A percentile compares a stretch with the other conserved stretches of the same genome.
These are phyloP conservation scores for Apodemus agrarius DNA, from an alignment of 2,797 vertebrate genomes.

Conservation along the genomic window DNA sequence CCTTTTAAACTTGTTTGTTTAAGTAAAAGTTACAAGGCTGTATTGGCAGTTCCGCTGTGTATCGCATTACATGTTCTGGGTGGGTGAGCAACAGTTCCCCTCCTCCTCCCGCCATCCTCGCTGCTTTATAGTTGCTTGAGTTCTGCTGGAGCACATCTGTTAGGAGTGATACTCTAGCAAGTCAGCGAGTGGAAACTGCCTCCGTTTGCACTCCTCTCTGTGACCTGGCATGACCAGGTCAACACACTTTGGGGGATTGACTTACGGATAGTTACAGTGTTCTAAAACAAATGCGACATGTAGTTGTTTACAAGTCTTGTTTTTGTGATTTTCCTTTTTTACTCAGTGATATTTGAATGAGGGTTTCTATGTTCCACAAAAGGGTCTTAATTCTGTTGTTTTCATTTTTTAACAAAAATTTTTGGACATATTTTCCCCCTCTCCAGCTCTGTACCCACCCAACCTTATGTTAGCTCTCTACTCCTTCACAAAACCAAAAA, in stretches of 20 bases:
- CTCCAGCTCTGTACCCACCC: neutral
- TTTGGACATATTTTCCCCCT: neutral
- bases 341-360: neutral
- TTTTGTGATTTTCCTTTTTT: slow-evolving; percentile 35
- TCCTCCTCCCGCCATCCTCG: neutral
- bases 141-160: neutral
- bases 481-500: neutral
- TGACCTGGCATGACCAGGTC: neutral
- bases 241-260: neutral
- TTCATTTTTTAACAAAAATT: slow-evolving; percentile 24
- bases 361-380: neutral
- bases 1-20: neutral
- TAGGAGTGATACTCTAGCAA: neutral
- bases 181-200: neutral
- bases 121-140: neutral
- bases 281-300: neutral
- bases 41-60: neutral
- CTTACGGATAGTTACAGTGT: neutral
- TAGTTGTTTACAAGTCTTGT: neutral
- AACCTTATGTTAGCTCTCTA: neutral
- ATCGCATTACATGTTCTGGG: neutral
- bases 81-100: neutral
- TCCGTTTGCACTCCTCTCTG: neutral
- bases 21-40: neutral
- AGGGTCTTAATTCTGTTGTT: neutral